Base-by-base conservation (phyloP, 2,113 vertebrate species). In the Abramis brama region DNA sequence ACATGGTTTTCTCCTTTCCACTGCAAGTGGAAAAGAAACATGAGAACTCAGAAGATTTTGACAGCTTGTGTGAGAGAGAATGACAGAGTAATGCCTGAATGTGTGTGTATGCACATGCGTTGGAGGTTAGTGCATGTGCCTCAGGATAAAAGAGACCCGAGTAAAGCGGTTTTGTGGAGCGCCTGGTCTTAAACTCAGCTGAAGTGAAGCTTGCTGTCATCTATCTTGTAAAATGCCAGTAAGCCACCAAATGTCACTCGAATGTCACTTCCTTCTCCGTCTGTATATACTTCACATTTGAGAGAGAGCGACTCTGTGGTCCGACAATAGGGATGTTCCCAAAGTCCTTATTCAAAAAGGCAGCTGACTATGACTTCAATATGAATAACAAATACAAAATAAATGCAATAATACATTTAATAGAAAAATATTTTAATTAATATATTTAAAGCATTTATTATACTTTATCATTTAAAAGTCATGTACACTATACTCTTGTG, bases 151-250 rank as follows among this genome's bases (percentile, higher is more conserved):
- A 25, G 57, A 57, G 57, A 60, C n/a, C 47, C 9, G 47, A 47
- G 79, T 76, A 19, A 85, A 55, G n/a, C 45, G 13, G 75, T 45
- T 57, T 64, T 71, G 68, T 55, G 81, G 57, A 66, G 60, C 17
- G 6, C 30, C 79, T 83, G 12, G 68, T 85, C 43, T 70, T 60
- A 86, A 82, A 78, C 60, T 77, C 78, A 71, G 76, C 81, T 83
- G 84, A 86, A 90, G 86, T 87, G 83, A 87, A 86, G 83, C 87
- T 87, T 81, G 15, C 79, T 47, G 71, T 89, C 86, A 90, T 88
- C 70, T 86, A 84, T 91, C 89, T 88, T 84, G 76, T 82, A 89
- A 90, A 91, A 91, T 91, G 86, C 87, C 90, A 90, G 60, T 75
- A 85, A 85, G 60, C 64, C 90, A 84, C 80, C 82, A 91, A 91